Evolutionary conservation across 2,797 vertebrate genomes (phyloP).

Genomic region (Tangara arthus): DNA sequence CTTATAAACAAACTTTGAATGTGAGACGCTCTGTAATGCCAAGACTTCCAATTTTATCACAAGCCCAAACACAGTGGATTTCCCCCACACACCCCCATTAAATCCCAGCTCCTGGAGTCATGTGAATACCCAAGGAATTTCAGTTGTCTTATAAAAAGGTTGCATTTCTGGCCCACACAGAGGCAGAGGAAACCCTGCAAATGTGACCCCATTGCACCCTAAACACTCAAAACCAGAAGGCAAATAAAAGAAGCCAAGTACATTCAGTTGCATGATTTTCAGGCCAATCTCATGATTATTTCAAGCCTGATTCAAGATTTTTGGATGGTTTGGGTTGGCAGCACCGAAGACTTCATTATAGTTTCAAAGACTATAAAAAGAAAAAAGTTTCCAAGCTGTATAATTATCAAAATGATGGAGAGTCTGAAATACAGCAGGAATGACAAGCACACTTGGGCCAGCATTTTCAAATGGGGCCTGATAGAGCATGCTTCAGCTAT

Average conservation of each 20-base stretch:
- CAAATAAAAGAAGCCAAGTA: constrained; percentile 64
- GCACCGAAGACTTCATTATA: constrained; percentile 55
- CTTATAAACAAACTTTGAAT: constrained; percentile 62
- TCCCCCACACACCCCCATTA: not conserved
- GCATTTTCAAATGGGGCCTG: constrained; percentile 48
- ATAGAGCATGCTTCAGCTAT: constrained; percentile 55
- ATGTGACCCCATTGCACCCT: constrained; percentile 55
- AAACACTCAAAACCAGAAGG: constrained; percentile 62
- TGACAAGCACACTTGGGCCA: constrained; percentile 54
- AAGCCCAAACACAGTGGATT: constrained; percentile 32
- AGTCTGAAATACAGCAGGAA: constrained; percentile 63
- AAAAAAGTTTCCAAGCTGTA: constrained; percentile 66
- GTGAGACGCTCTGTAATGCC: constrained; percentile 35
- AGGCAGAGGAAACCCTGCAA: constrained; percentile 46
- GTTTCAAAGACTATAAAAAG: constrained; percentile 71
- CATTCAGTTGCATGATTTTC: constrained; percentile 53
- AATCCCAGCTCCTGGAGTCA: constrained; percentile 24
- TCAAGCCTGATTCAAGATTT: constrained; percentile 63
- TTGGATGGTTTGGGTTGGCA: constrained; percentile 67
- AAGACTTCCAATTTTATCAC: constrained; percentile 51
- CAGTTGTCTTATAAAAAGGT: constrained; percentile 41
- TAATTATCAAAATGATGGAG: constrained; percentile 70
- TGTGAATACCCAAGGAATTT: constrained; percentile 52
- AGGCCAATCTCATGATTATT: constrained; percentile 67
- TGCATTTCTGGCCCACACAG: constrained; percentile 59